Base-by-base conservation (phyloP, 2,113 vertebrate species). In the Coryphaenoides rupestris region DNA sequence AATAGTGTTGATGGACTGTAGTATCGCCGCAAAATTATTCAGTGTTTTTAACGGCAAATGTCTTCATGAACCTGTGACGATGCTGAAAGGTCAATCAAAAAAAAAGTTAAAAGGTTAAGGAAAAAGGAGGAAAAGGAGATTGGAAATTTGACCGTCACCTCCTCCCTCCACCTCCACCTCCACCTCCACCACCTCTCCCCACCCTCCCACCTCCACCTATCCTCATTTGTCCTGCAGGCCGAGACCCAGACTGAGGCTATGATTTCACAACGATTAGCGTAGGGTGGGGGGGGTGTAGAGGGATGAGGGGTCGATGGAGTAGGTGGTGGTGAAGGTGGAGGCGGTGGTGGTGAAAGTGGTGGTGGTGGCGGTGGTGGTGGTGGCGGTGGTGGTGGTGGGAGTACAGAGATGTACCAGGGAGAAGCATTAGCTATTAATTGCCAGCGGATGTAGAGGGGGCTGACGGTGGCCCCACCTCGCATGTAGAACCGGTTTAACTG, bases 401-500 rank as follows among this genome's bases (percentile, higher is more conserved):
- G 28, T 79, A 79, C 73, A 79, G 76, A 81, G 78, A 81, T 79
- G 76, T 81, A 79, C 76, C 40, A n/a, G n/a, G 24, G 69, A 70
- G 69, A 52, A 70, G 76, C 79, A 81, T 81, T 74, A 79, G 79
- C 70, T 67, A 74, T 81, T 81, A 84, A 79, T 84, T 74, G 76
- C 67, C 28, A 60, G 64, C 47, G 55, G 28, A 16, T 21, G 63
- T 57, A 16, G 40, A 59, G 57, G 52, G 24, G 28, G 47, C n/a
- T n/a, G n/a, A n/a, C n/a, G n/a, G n/a, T n/a, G n/a, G n/a, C n/a
- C n/a, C n/a, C n/a, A n/a, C n/a, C n/a, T n/a, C n/a, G n/a, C n/a
- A n/a, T n/a, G n/a, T n/a, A n/a, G n/a, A n/a, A n/a, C n/a, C n/a
- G n/a, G n/a, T n/a, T n/a, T n/a, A n/a, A n/a, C n/a, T n/a, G n/a